Conservation (phyloP, 2,113 vertebrate genomes). For the Petrocephalus microphthalmus region DNA sequence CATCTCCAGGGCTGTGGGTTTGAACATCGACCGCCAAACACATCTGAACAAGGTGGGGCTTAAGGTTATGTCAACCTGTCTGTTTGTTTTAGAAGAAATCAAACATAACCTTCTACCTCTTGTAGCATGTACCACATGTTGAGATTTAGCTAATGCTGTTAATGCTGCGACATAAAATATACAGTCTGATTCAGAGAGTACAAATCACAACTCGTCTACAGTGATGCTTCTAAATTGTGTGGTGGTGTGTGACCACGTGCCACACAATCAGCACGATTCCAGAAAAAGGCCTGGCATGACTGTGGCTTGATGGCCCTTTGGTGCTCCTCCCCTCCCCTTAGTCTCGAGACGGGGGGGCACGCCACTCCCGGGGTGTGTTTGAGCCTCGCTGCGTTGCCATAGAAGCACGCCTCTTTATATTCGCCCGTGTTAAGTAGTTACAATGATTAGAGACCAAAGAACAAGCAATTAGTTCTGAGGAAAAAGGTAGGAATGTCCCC, state of each 20-base stretch:
- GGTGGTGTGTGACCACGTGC: too few species aligned
- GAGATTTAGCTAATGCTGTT: background rate
- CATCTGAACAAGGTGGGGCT: background rate
- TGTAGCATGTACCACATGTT: background rate
- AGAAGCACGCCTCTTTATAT: slow-evolving; percentile 57
- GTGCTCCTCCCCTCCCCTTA: background rate
- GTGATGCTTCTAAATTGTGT: too few species aligned
- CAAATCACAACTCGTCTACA: background rate
- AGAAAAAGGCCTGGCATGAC: too few species aligned
- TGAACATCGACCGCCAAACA: background rate
- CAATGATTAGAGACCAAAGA: slow-evolving; percentile 67
- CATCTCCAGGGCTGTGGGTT: background rate
- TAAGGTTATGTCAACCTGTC: background rate
- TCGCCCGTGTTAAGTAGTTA: slow-evolving; percentile 62
- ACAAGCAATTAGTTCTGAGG: slow-evolving; percentile 65
- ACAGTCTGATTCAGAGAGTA: too few species aligned
- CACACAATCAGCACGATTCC: too few species aligned
- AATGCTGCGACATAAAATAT: background rate
- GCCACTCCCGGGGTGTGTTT: slow-evolving; percentile 27
- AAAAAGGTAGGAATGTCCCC: slow-evolving; percentile 54
- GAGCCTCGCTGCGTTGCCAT: slow-evolving; percentile 54
- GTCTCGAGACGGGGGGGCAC: background rate
- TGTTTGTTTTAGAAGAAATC: background rate
- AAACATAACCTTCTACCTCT: background rate
- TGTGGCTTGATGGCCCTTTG: background rate